phyloP scores from a whole-genome alignment of 2,113 vertebrate species.

The Hylia prasina region DNA sequence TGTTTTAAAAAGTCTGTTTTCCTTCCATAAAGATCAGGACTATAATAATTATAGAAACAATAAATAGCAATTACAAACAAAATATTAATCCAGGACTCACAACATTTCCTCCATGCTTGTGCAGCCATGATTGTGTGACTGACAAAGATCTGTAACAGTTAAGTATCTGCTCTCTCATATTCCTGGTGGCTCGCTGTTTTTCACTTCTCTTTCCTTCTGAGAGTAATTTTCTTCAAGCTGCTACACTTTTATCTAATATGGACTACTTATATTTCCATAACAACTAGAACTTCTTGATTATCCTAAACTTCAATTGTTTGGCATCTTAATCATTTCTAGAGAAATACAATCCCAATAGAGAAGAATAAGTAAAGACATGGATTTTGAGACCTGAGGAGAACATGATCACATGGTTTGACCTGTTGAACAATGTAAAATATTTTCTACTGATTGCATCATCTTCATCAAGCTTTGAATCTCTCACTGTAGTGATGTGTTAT shows the following conservation, averaged over 20 bases:
- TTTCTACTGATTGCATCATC: neutral
- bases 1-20: neutral
- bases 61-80: neutral
- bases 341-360: neutral
- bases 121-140: neutral
- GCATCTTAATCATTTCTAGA: neutral
- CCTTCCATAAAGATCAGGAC: neutral
- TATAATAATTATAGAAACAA: neutral
- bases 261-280: neutral
- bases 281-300: neutral
- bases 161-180: neutral
- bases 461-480: neutral
- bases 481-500: neutral
- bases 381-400: neutral
- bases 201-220: neutral
- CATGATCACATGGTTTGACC: neutral
- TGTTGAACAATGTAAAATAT: neutral
- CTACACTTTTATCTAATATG: neutral
- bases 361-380: neutral
- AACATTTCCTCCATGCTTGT: neutral
- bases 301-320: neutral
- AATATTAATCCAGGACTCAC: neutral
- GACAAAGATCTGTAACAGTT: neutral
- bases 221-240: neutral
- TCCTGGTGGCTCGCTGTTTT: neutral